Percentiles rank a stretch among this genome's conserved stretches.
These are phyloP conservation scores for Syrrhaptes paradoxus DNA, from an alignment of 2,113 vertebrate genomes.

Conservation along the genomic window DNA sequence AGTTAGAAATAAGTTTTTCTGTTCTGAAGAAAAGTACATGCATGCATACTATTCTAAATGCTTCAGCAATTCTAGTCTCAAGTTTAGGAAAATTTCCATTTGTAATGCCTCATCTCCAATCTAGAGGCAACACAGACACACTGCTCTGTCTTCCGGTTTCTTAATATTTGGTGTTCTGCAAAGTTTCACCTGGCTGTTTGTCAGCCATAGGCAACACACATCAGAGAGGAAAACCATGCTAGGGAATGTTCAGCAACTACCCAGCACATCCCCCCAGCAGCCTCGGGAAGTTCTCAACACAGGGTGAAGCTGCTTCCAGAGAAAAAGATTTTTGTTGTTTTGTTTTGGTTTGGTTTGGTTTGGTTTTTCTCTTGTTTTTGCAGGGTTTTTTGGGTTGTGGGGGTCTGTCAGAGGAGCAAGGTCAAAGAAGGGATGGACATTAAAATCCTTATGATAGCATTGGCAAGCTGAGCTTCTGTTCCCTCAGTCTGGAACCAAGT, in stretches of 20 bases:
- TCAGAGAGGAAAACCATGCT: neutral
- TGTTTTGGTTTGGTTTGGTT: too few relatives aligned
- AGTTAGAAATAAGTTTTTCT: neutral
- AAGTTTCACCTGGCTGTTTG: neutral
- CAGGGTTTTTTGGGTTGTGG: rapidly evolving
- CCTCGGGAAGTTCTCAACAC: neutral
- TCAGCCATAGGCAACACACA: neutral
- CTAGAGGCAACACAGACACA: neutral
- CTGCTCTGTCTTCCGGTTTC: neutral
- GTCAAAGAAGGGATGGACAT: neutral
- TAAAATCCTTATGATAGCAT: neutral
- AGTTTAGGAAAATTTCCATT: neutral
- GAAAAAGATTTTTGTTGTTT: neutral
- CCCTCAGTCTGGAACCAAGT: neutral
- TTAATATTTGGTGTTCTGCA: neutral
- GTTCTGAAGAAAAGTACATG: neutral
- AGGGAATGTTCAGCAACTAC: neutral
- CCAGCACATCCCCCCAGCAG: neutral
- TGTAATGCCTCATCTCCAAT: neutral
- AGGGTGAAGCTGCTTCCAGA: neutral
- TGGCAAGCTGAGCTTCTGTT: neutral
- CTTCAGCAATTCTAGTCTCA: neutral
- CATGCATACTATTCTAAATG: neutral
- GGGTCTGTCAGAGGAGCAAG: neutral
- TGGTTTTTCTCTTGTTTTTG: neutral